Base-by-base conservation (phyloP, 2,113 vertebrate species). In the Forbesichthys papilliferus region DNA sequence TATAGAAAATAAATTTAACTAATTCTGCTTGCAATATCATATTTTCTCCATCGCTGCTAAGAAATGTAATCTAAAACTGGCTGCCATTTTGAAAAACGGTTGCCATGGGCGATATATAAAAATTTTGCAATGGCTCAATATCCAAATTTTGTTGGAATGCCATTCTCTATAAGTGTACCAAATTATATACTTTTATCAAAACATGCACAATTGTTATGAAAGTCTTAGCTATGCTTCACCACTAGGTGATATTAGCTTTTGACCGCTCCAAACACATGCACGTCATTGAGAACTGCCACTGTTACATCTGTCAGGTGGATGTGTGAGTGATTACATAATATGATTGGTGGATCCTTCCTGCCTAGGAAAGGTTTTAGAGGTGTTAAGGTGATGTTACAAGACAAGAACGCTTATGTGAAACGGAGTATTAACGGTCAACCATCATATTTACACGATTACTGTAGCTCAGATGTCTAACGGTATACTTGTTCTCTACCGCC, bases 211-310 rank as follows among this genome's bases (percentile, higher is more conserved):
- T 16, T 16, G 16, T 16, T 16, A 16, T 16, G 16, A 16, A 16
- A 16, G 16, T 16, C 16, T 16, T 16, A 16, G 16, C 16, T 16
- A 16, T 16, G 16, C 16, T 16, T 16, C 16, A 16, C 16, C 16
- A 16, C 16, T 16, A 16, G 16, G 16, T 16, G 16, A 16, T 16
- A 16, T 16, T 16, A 16, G 16, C 16, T 16, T 16, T 98, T 71
- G 96, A 91, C 88, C 95, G 95, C 79, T 93, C 81, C 61, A 95
- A 97, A 1, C 98, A 96, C 0, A 87, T 93, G 1, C 96, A 98
- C 12, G 96, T 98, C 89, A 98, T 99, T 66, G 96, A 99, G 90
- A 98, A 99, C 89, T 94, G 94, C 78, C 96, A 99, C 90, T 99
- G 98, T 91, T 96, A 95, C 88, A 92, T 99, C 75, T 99, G 98